These are phyloP conservation scores for Argynnis bischoffii DNA, from an alignment of 2,888 invertebrate species.

Conservation along the genomic window DNA sequence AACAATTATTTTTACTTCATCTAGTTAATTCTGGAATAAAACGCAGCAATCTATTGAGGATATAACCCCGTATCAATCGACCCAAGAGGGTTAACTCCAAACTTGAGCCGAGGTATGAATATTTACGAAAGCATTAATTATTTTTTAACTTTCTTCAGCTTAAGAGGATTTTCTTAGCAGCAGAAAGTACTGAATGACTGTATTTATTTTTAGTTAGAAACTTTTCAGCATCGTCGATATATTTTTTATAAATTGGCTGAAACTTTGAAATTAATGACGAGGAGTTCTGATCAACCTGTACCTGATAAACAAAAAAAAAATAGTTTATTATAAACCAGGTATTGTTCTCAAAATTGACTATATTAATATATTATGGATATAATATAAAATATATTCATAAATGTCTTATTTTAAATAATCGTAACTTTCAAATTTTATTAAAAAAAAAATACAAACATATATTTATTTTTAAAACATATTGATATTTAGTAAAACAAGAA, in stretches of 20 bases:
- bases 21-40: not conserved
- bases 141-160: constrained; percentile 81
- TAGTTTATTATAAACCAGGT: constrained; percentile 11
- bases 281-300: constrained; percentile 34
- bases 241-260: constrained; percentile 38
- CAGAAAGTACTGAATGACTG: constrained; percentile 65
- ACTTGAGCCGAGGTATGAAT: constrained; percentile 80
- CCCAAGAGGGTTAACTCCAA: constrained; percentile 71
- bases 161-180: constrained; percentile 75
- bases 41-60: constrained; percentile 32
- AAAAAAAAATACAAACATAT: too few species aligned
- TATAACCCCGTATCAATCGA: constrained; percentile 45
- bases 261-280: constrained; percentile 37
- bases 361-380: too few species aligned
- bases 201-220: constrained; percentile 55
- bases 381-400: too few species aligned
- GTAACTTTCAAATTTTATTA: too few species aligned
- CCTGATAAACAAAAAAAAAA: constrained; percentile 5
- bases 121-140: constrained; percentile 84
- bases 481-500: too few species aligned
- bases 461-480: too few species aligned
- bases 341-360: not conserved
- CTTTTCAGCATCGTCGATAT: constrained; percentile 44
- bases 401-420: too few species aligned
- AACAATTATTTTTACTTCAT: not conserved